Base-by-base conservation (phyloP, 2,113 vertebrate species). In the Pteruthius melanotis region DNA sequence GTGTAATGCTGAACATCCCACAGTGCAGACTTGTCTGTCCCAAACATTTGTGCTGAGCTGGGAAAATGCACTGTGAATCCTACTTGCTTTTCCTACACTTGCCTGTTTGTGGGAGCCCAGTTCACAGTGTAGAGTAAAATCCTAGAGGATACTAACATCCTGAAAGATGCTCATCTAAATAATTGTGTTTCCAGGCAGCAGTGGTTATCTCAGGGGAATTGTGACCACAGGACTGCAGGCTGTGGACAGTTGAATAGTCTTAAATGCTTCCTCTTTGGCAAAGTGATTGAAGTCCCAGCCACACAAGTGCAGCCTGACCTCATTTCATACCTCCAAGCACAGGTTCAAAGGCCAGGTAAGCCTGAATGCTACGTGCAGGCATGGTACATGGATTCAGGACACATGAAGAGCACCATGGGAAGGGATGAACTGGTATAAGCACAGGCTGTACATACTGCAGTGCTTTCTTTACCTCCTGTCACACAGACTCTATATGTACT, bases 1-100 rank as follows among this genome's bases (percentile, higher is more conserved):
- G 37, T 2, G 1, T 70, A 37, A 6, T 2, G 2, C 28, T 1
- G 1, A 76, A 23, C 61, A 37, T 40, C 22, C 53, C 37, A 60
- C 52, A 13, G 2, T 1, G n/a, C 78, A 79, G 74, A 52, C 65
- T 37, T 21, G 75, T 50, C 45, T 10, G 1, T 69, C 85, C 61
- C 66, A 54, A 77, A 65, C 18, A 15, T 31, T 87, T 63, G 56
- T 75, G 77, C 54, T 19, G 69, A 91, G 87, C 37, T 77, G 82
- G 77, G 79, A 74, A 87, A 87, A 74, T 1, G 8, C 68, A 56
- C 50, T 65, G 45, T 68, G 60, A 80, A 69, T 31, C 20, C 68
- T 53, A 45, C 63, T 57, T 60, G 49, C 56, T 88, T 82, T 84
- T 75, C 65, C 76, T 75, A 13, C 12, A 3, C 28, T 79, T 65